Base-by-base conservation (phyloP, 2,888 invertebrate genomes). In the Pristionchus fissidentatus region DNA sequence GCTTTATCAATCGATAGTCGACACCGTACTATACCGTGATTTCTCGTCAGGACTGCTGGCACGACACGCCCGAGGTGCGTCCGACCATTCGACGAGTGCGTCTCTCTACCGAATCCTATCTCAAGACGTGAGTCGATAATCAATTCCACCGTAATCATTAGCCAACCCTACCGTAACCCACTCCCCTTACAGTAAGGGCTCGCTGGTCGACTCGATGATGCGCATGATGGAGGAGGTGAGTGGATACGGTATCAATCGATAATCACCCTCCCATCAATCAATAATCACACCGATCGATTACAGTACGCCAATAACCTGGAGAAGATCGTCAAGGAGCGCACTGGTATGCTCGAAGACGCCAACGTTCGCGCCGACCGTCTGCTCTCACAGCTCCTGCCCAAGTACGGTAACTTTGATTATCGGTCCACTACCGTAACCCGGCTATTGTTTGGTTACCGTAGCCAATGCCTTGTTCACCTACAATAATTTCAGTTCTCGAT, bases 11-110 rank as follows among this genome's bases (percentile, higher is more conserved):
- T 35, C 41, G 38, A 35, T 32, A 22, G 29, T 35, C 15, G 73
- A 8, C 15, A 73, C 7, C 22, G 38, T 10, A 8, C 29, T 13
- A 73, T 41, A 8, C 7, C n/a, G 1, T 41, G 15, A 15, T 19
- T n/a, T n/a, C 26, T 3, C 13, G 41, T 66, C 78, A 87, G 85
- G 88, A 89, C 26, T 88, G 87, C 77, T 89, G 89, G 89, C 86
- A 86, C 62, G 88, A 87, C 15, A 77, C 83, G 19, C 86, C 87
- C 15, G 87, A 87, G 32, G 85, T 87, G 57, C 83, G 89, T 43
- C 89, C 89, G 22, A 86, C 87, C 19, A 90, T 90, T 84, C 86
- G 90, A 73, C 73, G 90, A 29, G 90, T 91, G n/a, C 86, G 90
- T 1, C 78, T 90, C 35, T 87, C 88, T 10, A 90, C 90, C 0